Conservation (phyloP, 2,888 invertebrate species). For the Chaetoderma sp. region DNA sequence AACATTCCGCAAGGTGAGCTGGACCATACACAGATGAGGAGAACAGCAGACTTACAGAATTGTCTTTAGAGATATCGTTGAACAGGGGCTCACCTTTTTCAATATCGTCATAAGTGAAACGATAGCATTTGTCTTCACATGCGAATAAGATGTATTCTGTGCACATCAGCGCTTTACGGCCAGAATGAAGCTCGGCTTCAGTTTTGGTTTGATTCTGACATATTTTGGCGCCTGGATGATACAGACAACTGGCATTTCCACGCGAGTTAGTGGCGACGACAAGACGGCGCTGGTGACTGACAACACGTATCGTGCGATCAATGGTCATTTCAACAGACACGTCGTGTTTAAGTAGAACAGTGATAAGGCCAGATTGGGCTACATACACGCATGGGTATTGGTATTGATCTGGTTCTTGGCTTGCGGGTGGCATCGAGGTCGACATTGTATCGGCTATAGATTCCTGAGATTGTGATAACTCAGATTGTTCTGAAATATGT, state of each 20-base stretch:
- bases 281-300: slow-evolving; percentile 65
- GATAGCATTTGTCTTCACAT: slow-evolving; percentile 53
- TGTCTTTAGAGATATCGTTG: slow-evolving; percentile 63
- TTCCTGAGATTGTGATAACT: too few relatives aligned
- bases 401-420: background rate
- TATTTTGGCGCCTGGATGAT: slow-evolving; percentile 67
- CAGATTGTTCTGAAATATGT: too few relatives aligned
- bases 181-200: slow-evolving; percentile 61
- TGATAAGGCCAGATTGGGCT: slow-evolving; percentile 67
- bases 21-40: slow-evolving; percentile 63
- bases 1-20: slow-evolving; percentile 59
- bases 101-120: slow-evolving; percentile 47
- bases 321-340: slow-evolving; percentile 69
- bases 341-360: slow-evolving; percentile 65
- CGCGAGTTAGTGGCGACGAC: slow-evolving; percentile 65
- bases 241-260: slow-evolving; percentile 64
- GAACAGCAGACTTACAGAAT: slow-evolving; percentile 63
- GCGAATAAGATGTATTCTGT: slow-evolving; percentile 54
- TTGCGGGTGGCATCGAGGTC: too few relatives aligned
- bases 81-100: slow-evolving; percentile 50
- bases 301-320: slow-evolving; percentile 68
- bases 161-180: slow-evolving; percentile 52
- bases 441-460: too few relatives aligned
- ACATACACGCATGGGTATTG: slow-evolving; percentile 67
- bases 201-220: slow-evolving; percentile 67